Evolutionary conservation across 2,113 vertebrate genomes (phyloP).

Genomic region (Spea multiplicata): DNA sequence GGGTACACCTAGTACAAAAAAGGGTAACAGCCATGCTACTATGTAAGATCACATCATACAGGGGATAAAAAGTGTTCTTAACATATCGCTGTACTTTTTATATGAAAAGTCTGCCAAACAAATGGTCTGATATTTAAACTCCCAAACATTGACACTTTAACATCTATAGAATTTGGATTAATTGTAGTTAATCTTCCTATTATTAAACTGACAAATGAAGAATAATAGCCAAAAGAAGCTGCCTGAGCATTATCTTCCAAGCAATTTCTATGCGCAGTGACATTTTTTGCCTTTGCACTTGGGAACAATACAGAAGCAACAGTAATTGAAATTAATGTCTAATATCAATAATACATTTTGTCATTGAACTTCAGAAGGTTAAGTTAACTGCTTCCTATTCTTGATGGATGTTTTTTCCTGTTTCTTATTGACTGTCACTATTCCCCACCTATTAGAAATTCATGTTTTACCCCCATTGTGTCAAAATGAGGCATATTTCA

Average conservation of each 20-base stretch:
- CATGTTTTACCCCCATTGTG: too few relatives aligned
- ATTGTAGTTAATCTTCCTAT: slow-evolving; percentile 56
- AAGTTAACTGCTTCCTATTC: not conserved
- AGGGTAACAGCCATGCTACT: not conserved
- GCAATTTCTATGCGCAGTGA: slow-evolving; percentile 32
- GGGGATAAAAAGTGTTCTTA: not conserved
- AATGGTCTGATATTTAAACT: not conserved
- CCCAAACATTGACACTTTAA: not conserved
- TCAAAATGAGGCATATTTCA: too few relatives aligned
- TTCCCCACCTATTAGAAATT: too few relatives aligned
- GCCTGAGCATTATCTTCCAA: slow-evolving; percentile 36
- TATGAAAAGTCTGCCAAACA: not conserved
- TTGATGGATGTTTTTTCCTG: not conserved
- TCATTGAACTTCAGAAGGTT: not conserved
- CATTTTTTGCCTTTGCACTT: slow-evolving; percentile 34
- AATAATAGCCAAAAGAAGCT: slow-evolving; percentile 49
- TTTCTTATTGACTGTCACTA: too few relatives aligned
- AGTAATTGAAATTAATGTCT: not conserved
- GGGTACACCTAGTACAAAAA: not conserved
- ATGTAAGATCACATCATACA: not conserved
- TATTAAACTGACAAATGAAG: slow-evolving; percentile 51
- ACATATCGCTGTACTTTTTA: not conserved
- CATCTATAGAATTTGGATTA: slow-evolving; percentile 34
- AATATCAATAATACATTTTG: slow-evolving; percentile 16
- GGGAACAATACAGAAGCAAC: slow-evolving; percentile 32